Evolutionary conservation across 37 sponge, comb jelly and placozoan species (phyloP), one percentile per base, ranked within the genome.

Genomic region (Agelas oroides): DNA sequence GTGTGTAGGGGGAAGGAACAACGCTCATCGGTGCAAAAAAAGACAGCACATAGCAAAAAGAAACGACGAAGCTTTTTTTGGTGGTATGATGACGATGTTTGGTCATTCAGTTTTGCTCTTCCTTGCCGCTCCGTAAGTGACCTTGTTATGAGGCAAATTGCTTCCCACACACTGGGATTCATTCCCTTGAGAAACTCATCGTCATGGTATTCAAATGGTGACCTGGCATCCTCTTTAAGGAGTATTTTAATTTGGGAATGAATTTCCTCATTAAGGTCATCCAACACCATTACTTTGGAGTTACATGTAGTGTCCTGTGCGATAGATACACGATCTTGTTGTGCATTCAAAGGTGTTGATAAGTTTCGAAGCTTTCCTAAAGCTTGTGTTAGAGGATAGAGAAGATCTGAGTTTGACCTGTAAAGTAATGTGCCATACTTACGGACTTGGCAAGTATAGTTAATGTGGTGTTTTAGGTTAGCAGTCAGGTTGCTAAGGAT

Each of bases 391-490:
- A 19, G 15, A n/a, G 28, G 13, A 23, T 15, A 14, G n/a, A 66
- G 16, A 15, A 66, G 16, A 52, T 71, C 72, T 32, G 72, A 14
- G 21, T 32, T 32, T 71, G 72, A 52, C 16, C 72, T 40, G 21
- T 71, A 71, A 12, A 71, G 20, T 32, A 71, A 13, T 14, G 72
- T 71, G 11, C 72, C 72, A 71, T 71, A 71, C 39, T 71, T 71
- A 18, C 21, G 33, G 18, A 31, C 72, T 13, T 32, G 12, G 21
- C 72, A 71, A 14, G 72, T n/a, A 32, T 14, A 71, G 21, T 14
- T 19, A 17, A 71, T 33, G 41, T 71, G 72, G 8, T 71, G 72
- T 18, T 32, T 12, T 36, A 71, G 39, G 39, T 17, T 31, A 14
- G 16, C 21, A 34, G 35, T 71, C 18, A 71, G 72, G 8, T 71